A percentile compares a stretch with the other conserved stretches of the same genome.
These are phyloP conservation scores for Pachycephus smyrnensis DNA, from an alignment of 2,888 invertebrate species.

Conservation along the genomic window DNA sequence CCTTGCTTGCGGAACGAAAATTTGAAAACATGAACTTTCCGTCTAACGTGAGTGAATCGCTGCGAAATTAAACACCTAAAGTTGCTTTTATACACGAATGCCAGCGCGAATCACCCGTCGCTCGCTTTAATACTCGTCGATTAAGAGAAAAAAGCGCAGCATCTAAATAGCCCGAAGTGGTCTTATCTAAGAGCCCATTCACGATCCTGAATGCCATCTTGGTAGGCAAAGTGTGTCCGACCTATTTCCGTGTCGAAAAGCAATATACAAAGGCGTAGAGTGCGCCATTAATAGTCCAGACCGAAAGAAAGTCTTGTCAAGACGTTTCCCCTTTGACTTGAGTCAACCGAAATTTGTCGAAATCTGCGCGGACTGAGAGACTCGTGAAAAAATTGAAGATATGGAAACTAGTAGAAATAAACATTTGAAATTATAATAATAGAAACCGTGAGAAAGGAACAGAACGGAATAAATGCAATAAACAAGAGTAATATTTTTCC, in stretches of 20 bases:
- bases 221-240: slow-evolving; percentile 34
- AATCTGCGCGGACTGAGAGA: background rate
- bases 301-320: background rate
- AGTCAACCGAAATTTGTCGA: background rate
- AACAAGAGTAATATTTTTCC: background rate
- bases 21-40: background rate
- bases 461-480: background rate
- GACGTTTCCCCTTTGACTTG: background rate
- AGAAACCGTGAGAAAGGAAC: background rate
- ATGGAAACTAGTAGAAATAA: background rate
- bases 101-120: background rate
- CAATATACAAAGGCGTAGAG: background rate
- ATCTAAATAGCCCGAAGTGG: background rate
- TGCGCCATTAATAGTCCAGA: background rate
- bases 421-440: background rate
- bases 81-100: background rate
- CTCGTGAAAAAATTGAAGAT: too few species aligned
- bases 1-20: background rate
- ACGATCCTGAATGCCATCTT: slow-evolving; percentile 26
- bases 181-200: slow-evolving; percentile 25
- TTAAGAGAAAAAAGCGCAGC: background rate
- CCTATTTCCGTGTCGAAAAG: slow-evolving; percentile 28
- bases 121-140: background rate
- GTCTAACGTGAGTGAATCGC: background rate
- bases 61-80: background rate